phyloP scores from a whole-genome alignment of 2,113 vertebrate species.

The Tychaedon coryphoeus region DNA sequence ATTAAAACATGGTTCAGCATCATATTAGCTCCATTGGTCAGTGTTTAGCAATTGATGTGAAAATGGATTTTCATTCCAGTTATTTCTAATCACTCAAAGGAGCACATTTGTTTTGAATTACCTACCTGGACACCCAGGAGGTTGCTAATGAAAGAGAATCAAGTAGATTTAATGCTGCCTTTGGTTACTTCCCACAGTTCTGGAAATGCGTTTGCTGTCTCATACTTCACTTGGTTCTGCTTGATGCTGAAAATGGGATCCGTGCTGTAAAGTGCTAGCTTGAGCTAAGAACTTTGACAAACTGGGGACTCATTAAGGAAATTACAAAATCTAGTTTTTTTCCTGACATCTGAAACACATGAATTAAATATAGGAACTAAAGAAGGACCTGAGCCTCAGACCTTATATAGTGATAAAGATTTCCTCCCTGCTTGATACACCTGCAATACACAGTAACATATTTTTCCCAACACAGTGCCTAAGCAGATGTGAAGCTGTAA shows the following conservation, averaged over 20 bases:
- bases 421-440: background rate
- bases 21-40: background rate
- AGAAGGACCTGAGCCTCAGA: background rate
- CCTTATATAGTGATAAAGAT: background rate
- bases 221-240: slow-evolving; percentile 2
- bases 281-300: background rate
- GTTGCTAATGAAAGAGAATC: background rate
- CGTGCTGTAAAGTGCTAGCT: background rate
- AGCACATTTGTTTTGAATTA: slow-evolving; percentile 56
- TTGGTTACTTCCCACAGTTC: background rate
- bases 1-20: no score
- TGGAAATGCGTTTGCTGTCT: background rate
- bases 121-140: slow-evolving; percentile 43
- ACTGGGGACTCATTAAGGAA: background rate
- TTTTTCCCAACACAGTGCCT: background rate
- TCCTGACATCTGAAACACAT: background rate
- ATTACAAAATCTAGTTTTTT: background rate
- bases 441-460: background rate
- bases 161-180: background rate
- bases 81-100: slow-evolving; percentile 54
- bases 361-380: background rate
- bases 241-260: background rate
- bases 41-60: slow-evolving; percentile 9
- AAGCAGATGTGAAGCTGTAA: rapidly evolving
- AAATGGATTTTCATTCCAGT: slow-evolving; percentile 37